These are phyloP conservation scores for Chunga burmeisteri DNA, from an alignment of 2,113 vertebrate species.

Conservation along the genomic window DNA sequence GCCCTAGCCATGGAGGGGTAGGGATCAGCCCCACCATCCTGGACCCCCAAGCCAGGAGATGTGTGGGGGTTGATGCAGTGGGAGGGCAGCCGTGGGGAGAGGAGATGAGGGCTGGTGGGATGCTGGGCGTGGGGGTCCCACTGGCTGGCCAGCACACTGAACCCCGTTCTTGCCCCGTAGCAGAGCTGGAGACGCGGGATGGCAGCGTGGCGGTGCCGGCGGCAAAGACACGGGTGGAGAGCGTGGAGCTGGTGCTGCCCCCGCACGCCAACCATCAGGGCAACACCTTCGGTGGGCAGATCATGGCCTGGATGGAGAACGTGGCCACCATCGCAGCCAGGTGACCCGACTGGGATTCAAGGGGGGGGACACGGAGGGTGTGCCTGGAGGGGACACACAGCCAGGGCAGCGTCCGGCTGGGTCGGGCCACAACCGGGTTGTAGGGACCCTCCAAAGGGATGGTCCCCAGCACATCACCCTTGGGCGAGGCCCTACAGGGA, in stretches of 20 bases:
- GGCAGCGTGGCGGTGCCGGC: conserved; percentile 75
- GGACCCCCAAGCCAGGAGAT: background rate
- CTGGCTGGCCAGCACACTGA: accelerated
- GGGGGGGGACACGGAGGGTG: accelerated
- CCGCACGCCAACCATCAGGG: conserved; percentile 96
- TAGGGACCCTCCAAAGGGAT: background rate
- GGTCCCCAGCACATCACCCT: background rate
- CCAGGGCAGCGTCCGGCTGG: accelerated
- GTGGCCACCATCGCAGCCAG: conserved; percentile 96
- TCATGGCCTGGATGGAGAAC: conserved; percentile 99
- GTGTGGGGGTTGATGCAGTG: background rate
- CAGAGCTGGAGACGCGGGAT: conserved; percentile 74
- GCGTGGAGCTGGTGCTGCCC: conserved; percentile 93
- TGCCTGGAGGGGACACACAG: background rate
- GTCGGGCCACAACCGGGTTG: background rate
- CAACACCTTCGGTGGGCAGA: conserved; percentile 96
- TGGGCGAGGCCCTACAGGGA: accelerated
- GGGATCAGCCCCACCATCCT: background rate
- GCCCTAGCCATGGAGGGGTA: accelerated
- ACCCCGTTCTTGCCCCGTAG: accelerated
- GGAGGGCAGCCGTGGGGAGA: background rate
- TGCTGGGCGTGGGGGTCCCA: accelerated
- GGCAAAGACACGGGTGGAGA: conserved; percentile 88
- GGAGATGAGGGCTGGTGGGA: background rate
- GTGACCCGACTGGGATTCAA: background rate